Evolutionary conservation across 2,113 vertebrate species (phyloP).

Genomic region (Sialia sialis): DNA sequence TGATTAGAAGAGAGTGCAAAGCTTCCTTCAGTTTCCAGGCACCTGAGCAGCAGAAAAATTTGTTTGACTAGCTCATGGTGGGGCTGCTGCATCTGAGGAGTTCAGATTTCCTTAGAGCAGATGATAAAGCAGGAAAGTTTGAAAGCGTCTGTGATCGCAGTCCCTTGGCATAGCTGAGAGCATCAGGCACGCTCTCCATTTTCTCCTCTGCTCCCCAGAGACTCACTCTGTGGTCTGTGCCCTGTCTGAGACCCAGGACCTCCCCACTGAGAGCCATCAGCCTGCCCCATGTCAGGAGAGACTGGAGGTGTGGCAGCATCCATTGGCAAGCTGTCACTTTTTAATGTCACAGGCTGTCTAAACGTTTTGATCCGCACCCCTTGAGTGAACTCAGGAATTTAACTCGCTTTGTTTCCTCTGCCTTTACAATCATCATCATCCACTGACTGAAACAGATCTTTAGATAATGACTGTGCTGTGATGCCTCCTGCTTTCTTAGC

Average conservation of each 20-base stretch:
- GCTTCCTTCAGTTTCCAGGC: background rate
- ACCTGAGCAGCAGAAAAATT: background rate
- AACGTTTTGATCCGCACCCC: background rate
- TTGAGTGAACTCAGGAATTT: background rate
- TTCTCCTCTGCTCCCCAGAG: background rate
- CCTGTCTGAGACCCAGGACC: background rate
- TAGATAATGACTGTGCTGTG: background rate
- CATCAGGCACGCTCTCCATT: accelerated
- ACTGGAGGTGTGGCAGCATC: background rate
- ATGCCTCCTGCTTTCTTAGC: accelerated
- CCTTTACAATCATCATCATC: background rate
- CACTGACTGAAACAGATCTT: background rate
- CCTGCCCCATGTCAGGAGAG: accelerated
- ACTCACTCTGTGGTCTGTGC: background rate
- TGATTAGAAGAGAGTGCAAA: background rate
- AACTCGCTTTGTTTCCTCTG: background rate
- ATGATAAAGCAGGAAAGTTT: background rate
- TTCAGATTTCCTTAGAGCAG: background rate
- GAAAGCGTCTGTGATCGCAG: accelerated
- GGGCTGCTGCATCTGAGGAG: background rate
- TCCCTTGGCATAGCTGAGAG: background rate
- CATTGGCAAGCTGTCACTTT: background rate
- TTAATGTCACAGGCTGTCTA: background rate
- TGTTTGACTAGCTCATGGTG: background rate
- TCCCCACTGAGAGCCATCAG: background rate